These are phyloP conservation scores for Camponotus fellah DNA, from an alignment of 2,888 invertebrate genomes.

Conservation along the genomic window DNA sequence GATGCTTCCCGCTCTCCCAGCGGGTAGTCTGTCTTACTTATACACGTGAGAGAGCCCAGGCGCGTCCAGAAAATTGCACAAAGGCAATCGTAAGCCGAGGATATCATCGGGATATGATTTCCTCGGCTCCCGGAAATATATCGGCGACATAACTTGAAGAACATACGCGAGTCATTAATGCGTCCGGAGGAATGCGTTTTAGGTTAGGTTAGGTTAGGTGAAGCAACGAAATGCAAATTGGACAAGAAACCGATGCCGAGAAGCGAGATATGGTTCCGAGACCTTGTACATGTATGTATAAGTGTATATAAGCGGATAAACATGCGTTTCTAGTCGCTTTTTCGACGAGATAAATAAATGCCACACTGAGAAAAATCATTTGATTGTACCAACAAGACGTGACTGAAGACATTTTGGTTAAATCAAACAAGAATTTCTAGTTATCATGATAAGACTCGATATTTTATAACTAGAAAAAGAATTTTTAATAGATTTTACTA, in stretches of 20 bases:
- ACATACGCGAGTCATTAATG: too few species aligned
- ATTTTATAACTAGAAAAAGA: too few species aligned
- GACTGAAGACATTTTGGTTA: too few species aligned
- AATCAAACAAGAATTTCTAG: too few species aligned
- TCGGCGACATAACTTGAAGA: conserved; percentile 28
- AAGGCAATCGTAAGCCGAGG: conserved; percentile 47
- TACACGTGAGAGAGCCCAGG: conserved; percentile 48
- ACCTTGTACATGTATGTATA: not conserved
- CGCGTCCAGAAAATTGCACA: conserved; percentile 66
- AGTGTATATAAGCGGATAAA: conserved; percentile 1
- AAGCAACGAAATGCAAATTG: conserved; percentile 51
- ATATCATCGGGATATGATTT: too few species aligned
- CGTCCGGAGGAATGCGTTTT: too few species aligned
- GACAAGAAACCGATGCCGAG: conserved; percentile 42
- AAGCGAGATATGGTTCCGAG: conserved; percentile 29
- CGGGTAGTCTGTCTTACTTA: conserved; percentile 66
- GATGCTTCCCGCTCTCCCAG: conserved; percentile 68
- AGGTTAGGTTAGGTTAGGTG: too few species aligned
- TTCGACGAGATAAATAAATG: conserved; percentile 47
- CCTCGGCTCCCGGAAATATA: conserved; percentile 48
- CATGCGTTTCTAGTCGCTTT: conserved; percentile 30
- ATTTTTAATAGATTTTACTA: too few species aligned
- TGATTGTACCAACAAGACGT: too few species aligned
- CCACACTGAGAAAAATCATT: too few species aligned
- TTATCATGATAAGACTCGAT: too few species aligned